Evolutionary conservation across 2,888 invertebrate species (phyloP).

Genomic region (Sialis fuliginosa): DNA sequence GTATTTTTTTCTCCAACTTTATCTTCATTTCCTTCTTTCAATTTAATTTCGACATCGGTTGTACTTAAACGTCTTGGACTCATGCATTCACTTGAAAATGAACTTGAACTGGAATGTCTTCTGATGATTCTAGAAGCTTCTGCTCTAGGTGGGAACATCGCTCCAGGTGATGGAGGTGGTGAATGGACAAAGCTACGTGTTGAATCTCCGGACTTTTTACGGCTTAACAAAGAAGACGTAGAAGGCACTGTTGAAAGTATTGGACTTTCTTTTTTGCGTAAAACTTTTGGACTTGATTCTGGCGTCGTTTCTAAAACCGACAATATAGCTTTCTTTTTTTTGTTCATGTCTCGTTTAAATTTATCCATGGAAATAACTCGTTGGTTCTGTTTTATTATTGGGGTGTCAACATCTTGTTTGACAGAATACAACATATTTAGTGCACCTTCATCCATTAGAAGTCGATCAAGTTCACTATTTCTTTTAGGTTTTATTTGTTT

Average conservation of each 20-base stretch:
- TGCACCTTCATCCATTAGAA: conserved; percentile 73
- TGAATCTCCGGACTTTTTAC: conserved; percentile 25
- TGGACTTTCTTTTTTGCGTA: conserved; percentile 27
- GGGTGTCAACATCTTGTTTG: conserved; percentile 29
- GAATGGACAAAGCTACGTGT: conserved; percentile 20
- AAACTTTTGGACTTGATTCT: conserved; percentile 25
- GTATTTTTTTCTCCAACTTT: background rate
- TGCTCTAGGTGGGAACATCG: conserved; percentile 41
- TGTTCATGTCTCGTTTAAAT: conserved; percentile 18
- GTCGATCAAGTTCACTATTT: conserved; percentile 52
- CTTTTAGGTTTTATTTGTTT: conserved; percentile 20
- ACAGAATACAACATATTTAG: conserved; percentile 71
- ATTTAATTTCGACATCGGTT: background rate
- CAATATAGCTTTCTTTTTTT: conserved; percentile 16
- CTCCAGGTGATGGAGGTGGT: conserved; percentile 37
- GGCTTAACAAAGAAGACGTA: conserved; percentile 7
- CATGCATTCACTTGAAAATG: conserved; percentile 53
- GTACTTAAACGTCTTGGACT: conserved; percentile 41
- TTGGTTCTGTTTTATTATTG: conserved; percentile 21
- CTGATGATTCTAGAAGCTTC: conserved; percentile 68
- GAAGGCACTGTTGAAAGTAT: conserved; percentile 10
- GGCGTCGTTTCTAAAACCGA: conserved; percentile 17
- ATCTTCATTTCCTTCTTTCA: background rate
- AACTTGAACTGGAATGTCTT: conserved; percentile 60
- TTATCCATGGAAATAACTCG: conserved; percentile 23